Evolutionary conservation across 2,113 vertebrate genomes (phyloP).

Genomic region (Dinomys branickii): DNA sequence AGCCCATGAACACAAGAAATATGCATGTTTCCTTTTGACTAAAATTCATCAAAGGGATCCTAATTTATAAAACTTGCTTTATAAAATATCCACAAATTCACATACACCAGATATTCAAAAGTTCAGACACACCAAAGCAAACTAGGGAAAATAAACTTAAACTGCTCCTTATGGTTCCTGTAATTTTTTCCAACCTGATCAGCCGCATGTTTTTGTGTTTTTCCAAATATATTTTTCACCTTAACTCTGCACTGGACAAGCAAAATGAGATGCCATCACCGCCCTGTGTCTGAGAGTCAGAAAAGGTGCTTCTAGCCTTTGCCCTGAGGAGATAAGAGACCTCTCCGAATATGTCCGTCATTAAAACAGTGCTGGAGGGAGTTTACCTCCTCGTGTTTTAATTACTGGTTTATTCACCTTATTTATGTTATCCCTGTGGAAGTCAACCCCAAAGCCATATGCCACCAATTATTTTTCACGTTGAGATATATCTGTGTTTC

Average conservation of each 20-base stretch:
- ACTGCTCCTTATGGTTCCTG: background rate
- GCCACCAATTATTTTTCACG: slow-evolving; percentile 47
- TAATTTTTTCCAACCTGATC: background rate
- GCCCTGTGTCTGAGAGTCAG: slow-evolving; percentile 1
- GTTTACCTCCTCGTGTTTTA: slow-evolving; percentile 54
- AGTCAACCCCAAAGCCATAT: slow-evolving; percentile 18
- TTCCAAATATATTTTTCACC: background rate
- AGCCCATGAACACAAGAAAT: background rate
- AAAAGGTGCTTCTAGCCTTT: slow-evolving; percentile 17
- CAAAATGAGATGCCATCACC: slow-evolving; percentile 43
- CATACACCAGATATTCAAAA: background rate
- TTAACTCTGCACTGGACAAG: slow-evolving; percentile 9
- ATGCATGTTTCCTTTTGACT: background rate
- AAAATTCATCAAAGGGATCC: background rate
- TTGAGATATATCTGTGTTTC: slow-evolving; percentile 14
- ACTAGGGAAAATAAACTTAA: background rate
- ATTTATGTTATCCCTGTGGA: slow-evolving; percentile 38
- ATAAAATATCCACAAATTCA: slow-evolving; percentile 19
- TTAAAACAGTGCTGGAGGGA: slow-evolving; percentile 78
- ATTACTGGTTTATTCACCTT: slow-evolving; percentile 53
- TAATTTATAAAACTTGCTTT: slow-evolving; percentile 42
- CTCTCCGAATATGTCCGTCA: slow-evolving; percentile 61
- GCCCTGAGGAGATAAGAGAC: slow-evolving; percentile 52
- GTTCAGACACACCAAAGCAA: background rate
- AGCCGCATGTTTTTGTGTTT: slow-evolving; percentile 8